phyloP scores from a whole-genome alignment of 2,888 invertebrate species.

The Caenorhabditis zanzibari region DNA sequence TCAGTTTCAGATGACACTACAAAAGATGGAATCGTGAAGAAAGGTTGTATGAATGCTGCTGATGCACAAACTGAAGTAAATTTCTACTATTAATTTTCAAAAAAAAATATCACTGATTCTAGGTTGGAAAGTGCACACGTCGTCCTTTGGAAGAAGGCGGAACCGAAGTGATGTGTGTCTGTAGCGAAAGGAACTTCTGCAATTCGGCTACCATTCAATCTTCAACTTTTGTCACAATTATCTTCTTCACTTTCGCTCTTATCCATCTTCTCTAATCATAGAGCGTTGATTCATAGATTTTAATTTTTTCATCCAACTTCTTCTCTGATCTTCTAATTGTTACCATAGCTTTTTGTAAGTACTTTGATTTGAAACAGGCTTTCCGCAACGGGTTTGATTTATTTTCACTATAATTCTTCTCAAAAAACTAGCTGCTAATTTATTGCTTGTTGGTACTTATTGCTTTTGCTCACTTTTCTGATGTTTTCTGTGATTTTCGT shows the following conservation, averaged over 20 bases:
- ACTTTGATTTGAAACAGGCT: constrained; percentile 30
- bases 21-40: constrained; percentile 45
- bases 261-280: background rate
- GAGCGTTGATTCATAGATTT: background rate
- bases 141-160: constrained; percentile 47
- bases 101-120: constrained; percentile 7
- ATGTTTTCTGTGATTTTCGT: constrained; percentile 12
- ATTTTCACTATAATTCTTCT: constrained; percentile 8
- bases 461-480: constrained; percentile 26
- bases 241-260: background rate
- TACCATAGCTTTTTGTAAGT: constrained; percentile 37
- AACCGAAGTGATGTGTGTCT: constrained; percentile 53
- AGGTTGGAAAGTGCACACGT: constrained; percentile 63
- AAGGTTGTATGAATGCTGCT: constrained; percentile 59
- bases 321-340: constrained; percentile 33
- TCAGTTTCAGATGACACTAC: constrained; percentile 47
- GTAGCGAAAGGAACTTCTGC: constrained; percentile 47
- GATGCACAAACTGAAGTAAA: constrained; percentile 57
- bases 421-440: constrained; percentile 25
- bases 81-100: no score
- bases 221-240: background rate
- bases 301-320: background rate
- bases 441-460: constrained; percentile 15
- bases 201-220: constrained; percentile 13
- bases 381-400: constrained; percentile 25